Conservation (phyloP, 2,888 invertebrate genomes). For the Leptodirus hochenwartii region DNA sequence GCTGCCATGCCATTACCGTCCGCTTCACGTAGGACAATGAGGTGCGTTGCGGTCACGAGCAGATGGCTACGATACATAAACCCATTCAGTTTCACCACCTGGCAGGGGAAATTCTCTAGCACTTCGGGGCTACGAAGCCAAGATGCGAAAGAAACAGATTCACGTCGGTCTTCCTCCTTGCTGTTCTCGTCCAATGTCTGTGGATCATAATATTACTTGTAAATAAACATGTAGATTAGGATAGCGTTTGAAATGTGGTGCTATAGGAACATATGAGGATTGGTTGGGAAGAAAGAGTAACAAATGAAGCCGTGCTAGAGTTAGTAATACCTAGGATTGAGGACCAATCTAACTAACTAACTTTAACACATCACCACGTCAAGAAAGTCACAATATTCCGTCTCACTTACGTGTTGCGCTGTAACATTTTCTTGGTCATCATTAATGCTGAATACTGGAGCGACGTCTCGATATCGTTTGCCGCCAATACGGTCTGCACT, state of each 20-base stretch:
- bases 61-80: constrained; percentile 78
- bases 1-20: constrained; percentile 58
- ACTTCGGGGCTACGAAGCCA: constrained; percentile 73
- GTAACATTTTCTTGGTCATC: constrained; percentile 55
- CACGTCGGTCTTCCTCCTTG: constrained; percentile 47
- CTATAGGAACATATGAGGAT: constrained; percentile 14
- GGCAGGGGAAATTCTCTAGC: constrained; percentile 74
- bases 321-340: no score
- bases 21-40: constrained; percentile 69
- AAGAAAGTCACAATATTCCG: constrained; percentile 21
- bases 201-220: no score
- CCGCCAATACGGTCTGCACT: constrained; percentile 58
- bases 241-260: no score
- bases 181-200: no score
- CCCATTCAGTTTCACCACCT: constrained; percentile 80
- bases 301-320: no score
- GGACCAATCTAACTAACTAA: constrained; percentile 3
- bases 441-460: constrained; percentile 87
- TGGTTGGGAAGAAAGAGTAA: no score
- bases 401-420: constrained; percentile 25
- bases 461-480: constrained; percentile 77
- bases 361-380: constrained; percentile 2
- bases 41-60: constrained; percentile 68
- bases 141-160: constrained; percentile 60
- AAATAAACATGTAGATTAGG: no score